Conservation (phyloP, 1,140 invertebrate genomes). For the Plectrocnemia conspersa region DNA sequence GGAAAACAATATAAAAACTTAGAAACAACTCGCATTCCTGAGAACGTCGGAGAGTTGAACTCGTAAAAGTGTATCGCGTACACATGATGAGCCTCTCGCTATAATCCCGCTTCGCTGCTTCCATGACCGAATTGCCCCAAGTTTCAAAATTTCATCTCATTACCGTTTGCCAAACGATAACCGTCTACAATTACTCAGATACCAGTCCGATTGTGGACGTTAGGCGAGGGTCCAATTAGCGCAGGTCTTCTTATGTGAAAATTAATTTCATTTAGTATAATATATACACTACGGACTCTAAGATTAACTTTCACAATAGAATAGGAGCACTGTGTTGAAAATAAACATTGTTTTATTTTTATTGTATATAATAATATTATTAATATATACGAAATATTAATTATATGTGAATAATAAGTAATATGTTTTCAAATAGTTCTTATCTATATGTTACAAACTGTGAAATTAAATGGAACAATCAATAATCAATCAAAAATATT, state of each 20-base stretch:
- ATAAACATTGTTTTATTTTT: not conserved
- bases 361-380: not conserved
- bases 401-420: too few relatives aligned
- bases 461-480: too few relatives aligned
- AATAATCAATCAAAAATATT: too few relatives aligned
- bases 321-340: not conserved
- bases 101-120: not conserved
- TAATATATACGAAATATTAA: too few relatives aligned
- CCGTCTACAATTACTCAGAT: constrained; percentile 1
- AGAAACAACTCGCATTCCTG: not conserved
- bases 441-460: too few relatives aligned
- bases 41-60: not conserved
- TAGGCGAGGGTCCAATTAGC: constrained; percentile 3
- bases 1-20: constrained; percentile 17
- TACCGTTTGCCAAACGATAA: constrained; percentile 8
- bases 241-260: too few relatives aligned
- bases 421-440: too few relatives aligned
- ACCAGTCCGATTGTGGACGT: not conserved
- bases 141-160: constrained; percentile 9
- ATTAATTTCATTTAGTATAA: too few relatives aligned
- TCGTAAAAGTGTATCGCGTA: not conserved
- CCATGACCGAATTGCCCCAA: not conserved
- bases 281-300: too few relatives aligned
- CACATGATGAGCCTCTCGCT: not conserved
- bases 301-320: not conserved